Base-by-base conservation (phyloP, 1,140 invertebrate genomes). In the Drosophila jambulina region DNA sequence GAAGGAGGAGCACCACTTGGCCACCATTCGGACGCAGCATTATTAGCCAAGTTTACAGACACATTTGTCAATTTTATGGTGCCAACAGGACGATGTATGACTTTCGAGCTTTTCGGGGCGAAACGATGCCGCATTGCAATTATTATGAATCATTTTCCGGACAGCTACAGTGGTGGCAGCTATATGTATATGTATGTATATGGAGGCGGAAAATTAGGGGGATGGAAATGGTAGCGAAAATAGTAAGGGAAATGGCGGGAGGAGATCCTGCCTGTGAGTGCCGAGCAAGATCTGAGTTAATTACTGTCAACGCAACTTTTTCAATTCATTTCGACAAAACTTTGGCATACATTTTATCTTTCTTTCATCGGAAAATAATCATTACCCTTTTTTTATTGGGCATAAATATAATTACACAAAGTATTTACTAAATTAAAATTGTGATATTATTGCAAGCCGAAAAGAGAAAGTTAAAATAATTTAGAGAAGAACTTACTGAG, bases 51-150 rank as follows among this genome's bases (percentile, higher is more conserved):
- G 88, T 91, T 91, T 88, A 88, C 88, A 91, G 88, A 91, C 88
- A 91, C 88, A 91, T 91, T 91, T 91, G 88, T 91, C 88, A 91
- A 88, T 85, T 91, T 91, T 88, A 91, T 91, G 87, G 80, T 82
- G 87, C 51, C 87, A 81, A 91, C 76, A 70, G 72, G 82, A 80
- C 71, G 65, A 72, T 67, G 62, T 57, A 80, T 78, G 75, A 77
- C 74, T 77, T 65, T 64, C 46, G 45, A 63, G 75, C 75, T 71
- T 70, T 61, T 43, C 56, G 59, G 62, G 56, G 36, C 48, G 54
- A 68, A 72, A 62, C 72, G 80, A 74, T 84, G 83, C 81, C 83
- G 78, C 87, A 91, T 91, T 87, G 88, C 78, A 83, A 87, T 91
- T 87, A 91, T 91, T 91, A 91, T 91, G 87, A 91, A 84, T 91